These are phyloP conservation scores for Tanypteryx hageni DNA, from an alignment of 2,888 invertebrate species.

Conservation along the genomic window DNA sequence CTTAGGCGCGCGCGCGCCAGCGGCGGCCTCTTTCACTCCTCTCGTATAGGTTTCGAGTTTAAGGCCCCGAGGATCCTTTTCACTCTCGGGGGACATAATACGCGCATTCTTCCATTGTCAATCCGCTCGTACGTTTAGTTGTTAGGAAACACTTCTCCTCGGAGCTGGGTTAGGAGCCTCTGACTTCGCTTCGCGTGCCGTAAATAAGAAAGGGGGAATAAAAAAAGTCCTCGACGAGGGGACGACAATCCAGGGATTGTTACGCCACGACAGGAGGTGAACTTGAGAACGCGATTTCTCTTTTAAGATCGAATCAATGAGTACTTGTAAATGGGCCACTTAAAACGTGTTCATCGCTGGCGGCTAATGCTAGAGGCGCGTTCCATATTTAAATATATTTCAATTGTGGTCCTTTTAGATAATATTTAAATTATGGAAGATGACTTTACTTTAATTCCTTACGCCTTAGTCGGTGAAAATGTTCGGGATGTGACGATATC, in stretches of 20 bases:
- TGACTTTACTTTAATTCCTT: no score
- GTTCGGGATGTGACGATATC: no score
- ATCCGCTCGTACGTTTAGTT: not conserved
- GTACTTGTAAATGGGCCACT: no score
- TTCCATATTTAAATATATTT: no score
- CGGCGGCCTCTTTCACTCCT: not conserved
- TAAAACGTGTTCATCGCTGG: no score
- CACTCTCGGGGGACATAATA: not conserved
- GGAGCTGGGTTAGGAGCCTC: not conserved
- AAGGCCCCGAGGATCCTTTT: conserved; percentile 15
- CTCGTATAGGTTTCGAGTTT: not conserved
- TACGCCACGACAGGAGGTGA: not conserved
- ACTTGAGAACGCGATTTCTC: not conserved
- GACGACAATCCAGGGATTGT: not conserved
- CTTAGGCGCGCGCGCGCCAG: not conserved
- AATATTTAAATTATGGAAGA: no score
- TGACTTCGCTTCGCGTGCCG: not conserved
- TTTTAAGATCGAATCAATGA: not conserved
- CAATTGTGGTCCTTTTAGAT: no score
- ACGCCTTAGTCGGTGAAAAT: no score
- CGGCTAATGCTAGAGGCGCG: no score
- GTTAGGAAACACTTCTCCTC: not conserved
- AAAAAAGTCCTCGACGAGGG: not conserved
- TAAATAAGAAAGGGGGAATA: not conserved
- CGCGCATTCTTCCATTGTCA: not conserved